Evolutionary conservation across 1,140 invertebrate species (phyloP), one percentile per base, ranked within the genome.

Genomic region (Zaprionus ornatus): DNA sequence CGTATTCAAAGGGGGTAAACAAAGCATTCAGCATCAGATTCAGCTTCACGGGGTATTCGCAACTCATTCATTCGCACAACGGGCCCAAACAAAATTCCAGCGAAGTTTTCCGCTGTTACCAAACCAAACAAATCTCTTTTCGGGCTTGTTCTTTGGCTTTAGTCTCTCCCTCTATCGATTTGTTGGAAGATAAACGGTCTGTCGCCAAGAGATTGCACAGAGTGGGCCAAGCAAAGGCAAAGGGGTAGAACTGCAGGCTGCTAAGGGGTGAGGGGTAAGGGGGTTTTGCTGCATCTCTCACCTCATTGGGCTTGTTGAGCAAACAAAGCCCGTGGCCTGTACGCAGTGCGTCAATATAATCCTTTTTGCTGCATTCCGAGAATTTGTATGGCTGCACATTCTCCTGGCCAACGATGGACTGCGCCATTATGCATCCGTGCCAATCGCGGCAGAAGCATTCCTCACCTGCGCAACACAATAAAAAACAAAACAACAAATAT

Each of bases 391-490:
- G 98, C 91, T 98, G 97, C 32, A 98, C 97, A 92, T 97, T 97
- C 91, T 98, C 97, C 82, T 96, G 93, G 32, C 97, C 97, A 19
- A 98, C 96, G 83, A 99, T 98, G 50, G 96, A 97, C 93, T 97
- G 96, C 42, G 96, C 96, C 98, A 99, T 99, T 90, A 99, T 98
- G 93, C 98, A 99, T 52, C 98, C 98, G 93, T 98, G 98, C 97
- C 97, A 98, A 93, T 98, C 97, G 45, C 96, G 95, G 93, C 97
- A 98, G 86, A 95, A 95, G 93, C 97, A 98, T 88, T 97, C 96
- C 70, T 95, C 94, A 23, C 92, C 92, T 93, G 23, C 17, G 25
- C 21, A 35, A n/a, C 37, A 29, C 21, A 15, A 29, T 10, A 29
- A 4, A 57, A 57, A 17, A 35, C 10, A 32, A 13, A 7, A 35